Conservation (phyloP, 2,888 invertebrate genomes). For the Entomobrya proxima region DNA sequence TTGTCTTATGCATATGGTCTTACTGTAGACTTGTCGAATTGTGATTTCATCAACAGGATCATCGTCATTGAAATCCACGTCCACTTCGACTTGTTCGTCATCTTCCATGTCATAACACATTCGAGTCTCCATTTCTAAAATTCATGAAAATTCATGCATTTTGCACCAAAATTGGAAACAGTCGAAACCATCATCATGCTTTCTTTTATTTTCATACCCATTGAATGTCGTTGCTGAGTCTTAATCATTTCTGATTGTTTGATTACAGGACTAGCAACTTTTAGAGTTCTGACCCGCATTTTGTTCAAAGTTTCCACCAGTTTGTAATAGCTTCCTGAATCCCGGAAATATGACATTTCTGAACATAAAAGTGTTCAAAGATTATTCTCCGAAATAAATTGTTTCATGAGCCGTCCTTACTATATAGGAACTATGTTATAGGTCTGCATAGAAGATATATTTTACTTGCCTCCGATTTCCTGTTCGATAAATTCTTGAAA, state of each 20-base stretch:
- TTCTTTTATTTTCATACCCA: too few relatives aligned
- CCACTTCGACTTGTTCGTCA: conserved; percentile 35
- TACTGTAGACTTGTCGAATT: conserved; percentile 54
- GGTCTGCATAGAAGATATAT: too few relatives aligned
- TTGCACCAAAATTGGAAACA: too few relatives aligned
- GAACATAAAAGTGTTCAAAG: background rate
- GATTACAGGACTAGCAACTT: background rate
- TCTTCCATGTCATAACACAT: background rate
- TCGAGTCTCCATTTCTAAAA: background rate
- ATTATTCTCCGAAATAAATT: background rate
- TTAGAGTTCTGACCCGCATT: background rate
- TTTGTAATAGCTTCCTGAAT: conserved; percentile 42
- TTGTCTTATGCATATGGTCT: background rate
- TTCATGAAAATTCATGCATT: background rate
- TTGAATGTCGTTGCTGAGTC: background rate
- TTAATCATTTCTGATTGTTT: background rate
- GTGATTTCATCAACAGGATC: conserved; percentile 21
- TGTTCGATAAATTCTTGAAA: conserved; percentile 51
- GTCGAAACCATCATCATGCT: too few relatives aligned
- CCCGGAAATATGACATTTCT: conserved; percentile 53
- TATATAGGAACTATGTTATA: too few relatives aligned
- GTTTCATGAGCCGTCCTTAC: background rate
- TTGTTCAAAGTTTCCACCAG: conserved; percentile 21
- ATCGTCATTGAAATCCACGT: conserved; percentile 29
- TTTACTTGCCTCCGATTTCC: conserved; percentile 44